These are phyloP conservation scores for Spea bombifrons DNA, from an alignment of 2,113 vertebrate genomes.

Conservation along the genomic window DNA sequence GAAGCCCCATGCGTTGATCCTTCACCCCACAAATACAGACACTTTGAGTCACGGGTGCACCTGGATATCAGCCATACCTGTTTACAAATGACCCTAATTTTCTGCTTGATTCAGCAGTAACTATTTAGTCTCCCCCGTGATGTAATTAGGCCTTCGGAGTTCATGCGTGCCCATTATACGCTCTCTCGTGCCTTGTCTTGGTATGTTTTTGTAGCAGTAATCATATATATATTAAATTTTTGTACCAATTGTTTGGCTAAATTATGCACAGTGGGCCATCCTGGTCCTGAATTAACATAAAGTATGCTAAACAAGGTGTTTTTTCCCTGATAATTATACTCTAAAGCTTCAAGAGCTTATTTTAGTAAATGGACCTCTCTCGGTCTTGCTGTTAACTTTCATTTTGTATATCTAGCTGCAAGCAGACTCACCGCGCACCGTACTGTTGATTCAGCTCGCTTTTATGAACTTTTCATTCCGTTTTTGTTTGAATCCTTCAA, in stretches of 20 bases:
- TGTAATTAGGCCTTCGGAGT: conserved; percentile 98
- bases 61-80: conserved; percentile 90
- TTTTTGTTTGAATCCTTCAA: conserved; percentile 48
- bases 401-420: conserved; percentile 54
- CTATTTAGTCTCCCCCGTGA: conserved; percentile 85
- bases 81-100: conserved; percentile 96
- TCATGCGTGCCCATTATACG: conserved; percentile 87
- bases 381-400: conserved; percentile 61
- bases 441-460: conserved; percentile 54
- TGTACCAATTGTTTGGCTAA: conserved; percentile 85
- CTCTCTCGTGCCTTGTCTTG: conserved; percentile 80
- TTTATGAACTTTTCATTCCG: conserved; percentile 48
- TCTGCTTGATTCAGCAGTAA: conserved; percentile 98
- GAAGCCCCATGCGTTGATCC: conserved; percentile 51
- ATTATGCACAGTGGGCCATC: conserved; percentile 89
- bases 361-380: conserved; percentile 68
- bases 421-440: conserved; percentile 56
- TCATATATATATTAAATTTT: conserved; percentile 88
- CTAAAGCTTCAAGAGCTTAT: conserved; percentile 78
- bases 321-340: conserved; percentile 79
- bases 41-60: conserved; percentile 81
- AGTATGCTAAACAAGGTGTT: conserved; percentile 77
- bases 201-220: conserved; percentile 80
- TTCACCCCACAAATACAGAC: conserved; percentile 53
- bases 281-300: conserved; percentile 82